Base-by-base conservation (phyloP, 2,113 vertebrate genomes). In the Grantiella picta region DNA sequence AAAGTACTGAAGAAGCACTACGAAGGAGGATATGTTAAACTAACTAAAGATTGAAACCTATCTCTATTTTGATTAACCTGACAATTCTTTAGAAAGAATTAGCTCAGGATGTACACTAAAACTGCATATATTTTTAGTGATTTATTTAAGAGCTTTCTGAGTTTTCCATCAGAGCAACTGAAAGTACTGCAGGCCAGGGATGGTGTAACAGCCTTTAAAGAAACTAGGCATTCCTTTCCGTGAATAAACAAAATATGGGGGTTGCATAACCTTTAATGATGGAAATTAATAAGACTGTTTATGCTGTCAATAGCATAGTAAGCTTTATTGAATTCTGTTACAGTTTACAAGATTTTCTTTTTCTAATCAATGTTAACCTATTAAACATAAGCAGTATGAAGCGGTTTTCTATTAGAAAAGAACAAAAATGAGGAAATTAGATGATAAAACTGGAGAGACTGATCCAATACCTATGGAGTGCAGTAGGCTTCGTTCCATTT, bases 51-150 rank as follows among this genome's bases (percentile, higher is more conserved):
- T 80, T 82, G 91, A 97, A 95, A 96, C 12, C 14, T 60, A 88
- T 49, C 56, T 82, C 24, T 64, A 96, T 87, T 45, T 77, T 83
- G 36, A 95, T 95, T 95, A 94, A 86, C 23, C 44, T 52, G 29
- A 2, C 23, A 17, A 84, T 65, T 89, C 96, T 94, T 96, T 79
- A 96, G 42, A 92, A 96, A 52, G 78, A 96, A 95, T 50, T 94
- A 97, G 50, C 15, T 52, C 69, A 82, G 53, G 73, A 81, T 65
- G 44, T 54, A 93, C 69, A 78, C 12, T 45, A 77, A 79, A 50
- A 86, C 15, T 35, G 47, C 50, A 80, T 53, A 15, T 64, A 94
- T 49, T 65, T 96, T 75, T 77, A 69, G 35, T 35, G 7, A 82
- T n/a, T 77, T 40, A 86, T 66, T 92, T 75, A 65, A 81, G 29